Evolutionary conservation across 2,797 vertebrate species (phyloP), one percentile per base, ranked within the genome.

Genomic region (Mormyrops boulengeri): DNA sequence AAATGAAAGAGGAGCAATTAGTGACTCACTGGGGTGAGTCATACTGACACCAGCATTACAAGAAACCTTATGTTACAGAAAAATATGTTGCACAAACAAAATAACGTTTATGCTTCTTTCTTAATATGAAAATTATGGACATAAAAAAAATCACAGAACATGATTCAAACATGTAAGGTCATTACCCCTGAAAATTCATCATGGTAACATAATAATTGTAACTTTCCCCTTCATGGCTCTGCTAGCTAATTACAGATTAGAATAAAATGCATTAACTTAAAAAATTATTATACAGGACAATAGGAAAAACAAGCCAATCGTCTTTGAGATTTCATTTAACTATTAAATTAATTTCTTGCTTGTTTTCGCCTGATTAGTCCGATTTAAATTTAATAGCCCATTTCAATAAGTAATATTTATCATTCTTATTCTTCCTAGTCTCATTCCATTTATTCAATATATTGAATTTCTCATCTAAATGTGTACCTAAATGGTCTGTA

Each of bases 371-470:
- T 93, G 92, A 95, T 94, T 95, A 92, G 92, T 89, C 90, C 91
- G 91, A 92, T 92, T 94, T 96, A 93, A 93, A 95, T 94, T 95
- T 93, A 92, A 95, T 95, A 95, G 93, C 93, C 93, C 92, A 91
- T 94, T 95, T 94, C 92, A 95, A 95, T 93, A 93, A 92, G 92
- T 87, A 92, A 95, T 95, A 96, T 96, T 95, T 95, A 95, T 93
- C 93, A 94, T 95, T 94, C 96, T 96, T 96, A 94, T 95, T 95
- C 96, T 95, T 89, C 94, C 94, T 95, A 90, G 91, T 93, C 92
- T 90, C 90, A 95, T 94, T 95, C 95, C 95, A 96, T 96, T 95
- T 94, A 96, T 95, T 96, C 93, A 96, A 95, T 96, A 93, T 95
- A 95, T 94, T 92, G 55, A 92, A 93, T 93, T 92, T 92, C 94